Evolutionary conservation across 2,797 vertebrate species (phyloP).

Genomic region (Buphagus erythrorhynchus): DNA sequence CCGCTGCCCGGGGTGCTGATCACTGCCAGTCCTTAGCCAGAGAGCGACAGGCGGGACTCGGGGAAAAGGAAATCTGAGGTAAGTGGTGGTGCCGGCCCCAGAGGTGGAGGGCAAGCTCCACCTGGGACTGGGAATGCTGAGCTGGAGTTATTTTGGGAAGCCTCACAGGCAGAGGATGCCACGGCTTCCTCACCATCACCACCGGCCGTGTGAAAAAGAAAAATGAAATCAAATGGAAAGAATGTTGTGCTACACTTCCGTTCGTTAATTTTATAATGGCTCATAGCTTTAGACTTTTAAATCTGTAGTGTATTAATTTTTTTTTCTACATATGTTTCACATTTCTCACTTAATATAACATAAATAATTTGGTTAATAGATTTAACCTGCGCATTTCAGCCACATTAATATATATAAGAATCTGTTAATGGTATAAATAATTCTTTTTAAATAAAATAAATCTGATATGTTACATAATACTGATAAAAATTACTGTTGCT

Average conservation of each 20-base stretch:
- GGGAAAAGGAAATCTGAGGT: not conserved
- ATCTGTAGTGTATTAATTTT: constrained; percentile 77
- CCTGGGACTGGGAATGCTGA: not conserved
- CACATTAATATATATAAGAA: constrained; percentile 85
- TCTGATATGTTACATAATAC: constrained; percentile 88
- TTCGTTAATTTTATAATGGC: constrained; percentile 73
- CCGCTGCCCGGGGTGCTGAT: not conserved
- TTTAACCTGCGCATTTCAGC: constrained; percentile 84
- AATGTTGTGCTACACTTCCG: constrained; percentile 73
- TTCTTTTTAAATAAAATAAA: constrained; percentile 88
- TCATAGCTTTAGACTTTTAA: constrained; percentile 81
- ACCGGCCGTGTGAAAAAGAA: constrained; percentile 17
- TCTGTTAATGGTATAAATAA: constrained; percentile 88
- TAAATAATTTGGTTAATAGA: constrained; percentile 88
- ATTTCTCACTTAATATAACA: constrained; percentile 83
- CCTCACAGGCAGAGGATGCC: not conserved
- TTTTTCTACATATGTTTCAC: constrained; percentile 80
- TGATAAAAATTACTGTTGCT: constrained; percentile 79
- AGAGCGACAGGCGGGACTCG: not conserved
- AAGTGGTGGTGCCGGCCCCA: not conserved
- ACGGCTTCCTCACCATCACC: not conserved
- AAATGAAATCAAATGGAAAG: constrained; percentile 43
- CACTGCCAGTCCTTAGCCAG: not conserved
- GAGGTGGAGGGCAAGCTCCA: not conserved
- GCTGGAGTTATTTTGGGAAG: not conserved